These are phyloP conservation scores for Tricholauxania praeusta DNA, from an alignment of 2,888 invertebrate species.

Conservation along the genomic window DNA sequence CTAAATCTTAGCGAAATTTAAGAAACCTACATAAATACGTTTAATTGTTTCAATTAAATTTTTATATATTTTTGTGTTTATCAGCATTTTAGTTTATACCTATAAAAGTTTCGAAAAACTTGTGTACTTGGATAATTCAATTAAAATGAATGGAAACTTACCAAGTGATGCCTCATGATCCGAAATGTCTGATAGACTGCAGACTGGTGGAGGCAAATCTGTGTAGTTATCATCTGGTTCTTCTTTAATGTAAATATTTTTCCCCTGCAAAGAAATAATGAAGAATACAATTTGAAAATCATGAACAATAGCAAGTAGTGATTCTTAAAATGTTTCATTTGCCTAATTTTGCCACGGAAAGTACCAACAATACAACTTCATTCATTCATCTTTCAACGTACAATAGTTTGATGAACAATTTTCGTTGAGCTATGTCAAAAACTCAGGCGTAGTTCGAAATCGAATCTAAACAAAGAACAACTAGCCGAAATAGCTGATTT, in stretches of 20 bases:
- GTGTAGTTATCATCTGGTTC: slow-evolving; percentile 76
- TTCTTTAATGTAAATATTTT: slow-evolving; percentile 64
- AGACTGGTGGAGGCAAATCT: slow-evolving; percentile 85
- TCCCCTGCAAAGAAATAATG: slow-evolving; percentile 52
- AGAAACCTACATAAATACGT: background rate
- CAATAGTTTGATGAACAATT: too few species aligned
- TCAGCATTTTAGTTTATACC: slow-evolving; percentile 21
- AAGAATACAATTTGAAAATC: background rate
- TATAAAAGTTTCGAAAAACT: background rate
- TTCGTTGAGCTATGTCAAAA: too few species aligned
- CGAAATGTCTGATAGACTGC: slow-evolving; percentile 89
- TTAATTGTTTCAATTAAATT: background rate
- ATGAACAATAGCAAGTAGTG: background rate
- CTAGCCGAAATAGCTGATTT: too few species aligned
- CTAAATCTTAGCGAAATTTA: background rate
- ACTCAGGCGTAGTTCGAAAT: too few species aligned
- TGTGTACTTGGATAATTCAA: background rate
- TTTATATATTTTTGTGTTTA: background rate
- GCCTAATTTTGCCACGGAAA: too few species aligned
- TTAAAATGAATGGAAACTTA: slow-evolving; percentile 71
- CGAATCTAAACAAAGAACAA: too few species aligned
- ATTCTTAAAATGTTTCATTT: too few species aligned
- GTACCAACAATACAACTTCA: too few species aligned
- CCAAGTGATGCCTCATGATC: slow-evolving; percentile 91
- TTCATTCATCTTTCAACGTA: too few species aligned